Percentiles rank a stretch among this genome's conserved stretches.
Conservation (phyloP, 2,113 vertebrate genomes). For the Bolborhynchus lineola region DNA sequence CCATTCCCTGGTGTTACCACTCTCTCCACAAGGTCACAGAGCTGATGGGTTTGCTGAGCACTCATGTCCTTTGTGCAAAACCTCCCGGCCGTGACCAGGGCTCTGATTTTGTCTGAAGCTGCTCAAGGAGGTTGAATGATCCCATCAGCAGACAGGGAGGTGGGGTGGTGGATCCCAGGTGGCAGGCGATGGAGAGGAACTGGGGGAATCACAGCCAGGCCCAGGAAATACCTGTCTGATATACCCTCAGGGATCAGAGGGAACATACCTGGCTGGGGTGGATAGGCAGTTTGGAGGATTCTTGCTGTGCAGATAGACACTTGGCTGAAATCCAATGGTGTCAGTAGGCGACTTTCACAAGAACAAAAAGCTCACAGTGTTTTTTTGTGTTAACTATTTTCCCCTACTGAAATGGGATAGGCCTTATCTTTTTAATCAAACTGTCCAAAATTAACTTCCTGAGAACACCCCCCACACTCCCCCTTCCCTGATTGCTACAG, state of each 20-base stretch:
- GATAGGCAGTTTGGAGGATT: slow-evolving; percentile 8
- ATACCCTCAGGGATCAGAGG: neutral
- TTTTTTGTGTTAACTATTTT: neutral
- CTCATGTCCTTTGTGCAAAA: neutral
- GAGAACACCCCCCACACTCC: neutral
- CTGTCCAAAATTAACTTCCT: neutral
- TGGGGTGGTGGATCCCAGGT: neutral
- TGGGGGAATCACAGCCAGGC: slow-evolving; percentile 8
- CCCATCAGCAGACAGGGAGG: neutral
- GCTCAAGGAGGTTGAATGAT: neutral
- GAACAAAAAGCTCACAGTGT: neutral
- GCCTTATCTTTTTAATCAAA: slow-evolving; percentile 20
- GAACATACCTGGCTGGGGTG: neutral
- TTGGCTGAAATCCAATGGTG: slow-evolving; percentile 28
- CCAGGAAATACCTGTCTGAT: slow-evolving; percentile 32
- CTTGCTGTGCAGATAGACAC: neutral
- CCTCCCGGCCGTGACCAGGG: fast-evolving
- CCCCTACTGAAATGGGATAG: neutral
- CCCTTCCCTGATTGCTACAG: neutral
- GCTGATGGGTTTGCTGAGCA: neutral
- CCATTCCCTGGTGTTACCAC: neutral
- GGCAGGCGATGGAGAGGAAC: neutral
- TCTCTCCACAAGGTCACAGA: neutral
- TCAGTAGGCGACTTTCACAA: slow-evolving; percentile 9
- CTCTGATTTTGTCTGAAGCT: neutral